Conservation (phyloP, 2,888 invertebrate species). For the Pheosia gnoma region DNA sequence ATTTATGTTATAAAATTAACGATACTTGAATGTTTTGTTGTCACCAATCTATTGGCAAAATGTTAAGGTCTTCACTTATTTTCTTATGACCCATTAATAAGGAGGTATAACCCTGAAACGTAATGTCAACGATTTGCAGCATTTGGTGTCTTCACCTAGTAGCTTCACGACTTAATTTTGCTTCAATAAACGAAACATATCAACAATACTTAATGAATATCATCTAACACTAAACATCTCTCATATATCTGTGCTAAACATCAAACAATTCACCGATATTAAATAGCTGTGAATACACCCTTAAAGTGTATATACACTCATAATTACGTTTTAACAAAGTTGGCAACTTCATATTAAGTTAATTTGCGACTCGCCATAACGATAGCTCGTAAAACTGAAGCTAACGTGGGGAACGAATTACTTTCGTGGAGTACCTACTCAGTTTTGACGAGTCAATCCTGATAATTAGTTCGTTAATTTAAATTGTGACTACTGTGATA, state of each 20-base stretch:
- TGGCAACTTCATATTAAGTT: slow-evolving; percentile 35
- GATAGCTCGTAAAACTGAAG: slow-evolving; percentile 32
- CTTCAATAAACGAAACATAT: too few species aligned
- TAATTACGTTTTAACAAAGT: slow-evolving; percentile 33
- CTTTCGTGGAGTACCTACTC: slow-evolving; percentile 12
- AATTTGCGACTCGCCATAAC: slow-evolving; percentile 36
- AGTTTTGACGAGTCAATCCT: slow-evolving; percentile 19
- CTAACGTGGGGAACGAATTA: slow-evolving; percentile 34
- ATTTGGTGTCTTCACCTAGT: too few species aligned
- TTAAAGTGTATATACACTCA: slow-evolving; percentile 14
- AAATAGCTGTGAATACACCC: slow-evolving; percentile 12
- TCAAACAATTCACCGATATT: slow-evolving; percentile 10
- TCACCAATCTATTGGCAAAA: too few species aligned
- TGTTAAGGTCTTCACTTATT: too few species aligned
- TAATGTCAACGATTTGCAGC: too few species aligned
- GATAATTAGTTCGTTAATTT: slow-evolving; percentile 15
- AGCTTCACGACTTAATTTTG: too few species aligned
- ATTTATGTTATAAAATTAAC: too few species aligned
- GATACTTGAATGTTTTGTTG: too few species aligned
- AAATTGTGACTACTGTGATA: background rate
- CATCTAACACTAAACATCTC: background rate
- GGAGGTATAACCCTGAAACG: too few species aligned
- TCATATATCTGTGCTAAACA: too few species aligned
- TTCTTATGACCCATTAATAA: too few species aligned
- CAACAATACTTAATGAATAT: too few species aligned